These are phyloP conservation scores for Martes martes DNA, from an alignment of 2,113 vertebrate species.

Conservation along the genomic window DNA sequence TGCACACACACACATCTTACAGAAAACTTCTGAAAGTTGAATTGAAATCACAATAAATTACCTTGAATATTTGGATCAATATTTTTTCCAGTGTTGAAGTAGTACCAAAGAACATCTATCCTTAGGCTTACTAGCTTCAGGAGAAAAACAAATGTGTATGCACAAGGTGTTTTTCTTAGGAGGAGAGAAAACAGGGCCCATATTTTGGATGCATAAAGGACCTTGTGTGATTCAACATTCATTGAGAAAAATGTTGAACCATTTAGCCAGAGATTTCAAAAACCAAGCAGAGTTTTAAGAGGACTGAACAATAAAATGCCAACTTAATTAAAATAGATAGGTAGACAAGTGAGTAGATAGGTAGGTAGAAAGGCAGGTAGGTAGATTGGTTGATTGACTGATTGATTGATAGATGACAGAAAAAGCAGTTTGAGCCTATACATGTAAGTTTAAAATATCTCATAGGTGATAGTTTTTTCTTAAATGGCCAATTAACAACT, in stretches of 20 bases:
- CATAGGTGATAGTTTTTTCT: neutral
- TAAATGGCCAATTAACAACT: neutral
- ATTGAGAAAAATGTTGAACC: neutral
- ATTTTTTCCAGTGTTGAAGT: neutral
- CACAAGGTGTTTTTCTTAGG: neutral
- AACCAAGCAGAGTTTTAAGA: neutral
- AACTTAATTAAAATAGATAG: neutral
- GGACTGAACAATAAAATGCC: neutral
- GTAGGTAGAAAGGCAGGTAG: neutral
- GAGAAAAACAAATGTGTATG: neutral
- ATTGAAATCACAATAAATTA: neutral
- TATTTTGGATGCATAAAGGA: neutral
- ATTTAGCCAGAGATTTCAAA: neutral
- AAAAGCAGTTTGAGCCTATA: neutral
- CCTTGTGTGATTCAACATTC: neutral
- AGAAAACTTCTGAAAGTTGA: neutral
- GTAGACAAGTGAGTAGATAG: neutral
- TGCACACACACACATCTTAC: neutral
- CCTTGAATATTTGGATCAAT: neutral
- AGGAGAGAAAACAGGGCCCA: neutral
- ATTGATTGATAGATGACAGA: neutral
- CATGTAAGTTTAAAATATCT: neutral
- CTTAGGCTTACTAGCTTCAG: neutral
- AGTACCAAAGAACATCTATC: neutral
- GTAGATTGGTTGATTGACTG: neutral